Evolutionary conservation across 2,888 invertebrate genomes (phyloP).

Genomic region (Apamea anceps): DNA sequence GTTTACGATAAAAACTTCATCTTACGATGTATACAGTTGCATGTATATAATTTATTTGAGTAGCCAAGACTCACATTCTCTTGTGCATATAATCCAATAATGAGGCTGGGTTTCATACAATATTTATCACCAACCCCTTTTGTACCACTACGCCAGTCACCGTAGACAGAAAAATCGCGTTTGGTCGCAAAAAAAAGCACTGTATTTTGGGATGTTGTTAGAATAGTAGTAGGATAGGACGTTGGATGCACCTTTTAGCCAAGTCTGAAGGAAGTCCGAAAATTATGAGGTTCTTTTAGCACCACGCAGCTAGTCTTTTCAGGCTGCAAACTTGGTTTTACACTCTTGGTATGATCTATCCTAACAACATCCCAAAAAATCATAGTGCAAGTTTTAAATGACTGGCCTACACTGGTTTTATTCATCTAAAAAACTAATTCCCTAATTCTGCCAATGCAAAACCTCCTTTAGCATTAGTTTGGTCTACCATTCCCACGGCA

Average conservation of each 20-base stretch:
- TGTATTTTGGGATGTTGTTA: not conserved
- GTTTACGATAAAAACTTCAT: not conserved
- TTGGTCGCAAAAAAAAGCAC: not conserved
- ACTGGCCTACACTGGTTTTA: not conserved
- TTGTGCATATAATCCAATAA: not conserved
- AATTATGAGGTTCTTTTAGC: not conserved
- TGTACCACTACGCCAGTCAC: not conserved
- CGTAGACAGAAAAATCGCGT: not conserved
- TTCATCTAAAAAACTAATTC: not conserved
- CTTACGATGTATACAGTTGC: too few relatives aligned
- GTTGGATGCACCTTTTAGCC: not conserved
- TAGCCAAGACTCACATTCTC: not conserved
- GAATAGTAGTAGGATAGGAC: too few relatives aligned
- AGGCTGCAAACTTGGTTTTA: not conserved
- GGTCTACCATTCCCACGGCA: constrained; percentile 76
- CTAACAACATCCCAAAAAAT: not conserved
- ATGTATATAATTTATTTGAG: not conserved
- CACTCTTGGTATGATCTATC: not conserved
- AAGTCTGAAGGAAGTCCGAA: not conserved
- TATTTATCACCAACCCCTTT: not conserved
- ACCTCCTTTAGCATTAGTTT: constrained; percentile 50
- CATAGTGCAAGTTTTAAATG: not conserved
- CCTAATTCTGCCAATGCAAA: constrained; percentile 21
- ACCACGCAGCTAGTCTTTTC: not conserved
- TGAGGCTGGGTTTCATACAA: constrained; percentile 2